A percentile compares a stretch with the other conserved stretches of the same genome.
phyloP scores from a whole-genome alignment of 2,888 invertebrate species.

The Acrocera orbiculus region DNA sequence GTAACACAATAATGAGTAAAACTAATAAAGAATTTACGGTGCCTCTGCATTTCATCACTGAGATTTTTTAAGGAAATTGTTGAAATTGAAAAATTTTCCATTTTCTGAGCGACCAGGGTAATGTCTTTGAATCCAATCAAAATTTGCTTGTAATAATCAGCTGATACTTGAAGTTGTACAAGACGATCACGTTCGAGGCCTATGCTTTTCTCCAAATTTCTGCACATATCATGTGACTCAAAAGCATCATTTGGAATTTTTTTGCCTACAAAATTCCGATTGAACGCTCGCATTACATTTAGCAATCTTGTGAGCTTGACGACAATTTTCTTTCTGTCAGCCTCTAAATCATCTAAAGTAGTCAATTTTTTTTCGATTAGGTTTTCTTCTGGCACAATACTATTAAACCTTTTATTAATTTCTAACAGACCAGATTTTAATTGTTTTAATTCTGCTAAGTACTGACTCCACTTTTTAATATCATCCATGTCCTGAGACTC shows the following conservation, averaged over 20 bases:
- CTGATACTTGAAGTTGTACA: conserved; percentile 53
- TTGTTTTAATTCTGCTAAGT: conserved; percentile 43
- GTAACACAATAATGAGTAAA: conserved; percentile 74
- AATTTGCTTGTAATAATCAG: conserved; percentile 78
- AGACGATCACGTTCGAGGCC: conserved; percentile 56
- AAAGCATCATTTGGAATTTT: conserved; percentile 49
- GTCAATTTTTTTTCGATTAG: conserved; percentile 49
- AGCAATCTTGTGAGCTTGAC: conserved; percentile 43
- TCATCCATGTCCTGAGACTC: conserved; percentile 39
- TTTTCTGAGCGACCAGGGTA: conserved; percentile 63
- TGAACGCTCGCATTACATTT: conserved; percentile 41
- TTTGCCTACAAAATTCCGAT: conserved; percentile 50
- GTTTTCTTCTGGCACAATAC: conserved; percentile 33
- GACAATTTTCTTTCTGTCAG: conserved; percentile 42
- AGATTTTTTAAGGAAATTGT: conserved; percentile 59
- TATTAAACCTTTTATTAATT: conserved; percentile 22
- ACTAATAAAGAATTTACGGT: conserved; percentile 75
- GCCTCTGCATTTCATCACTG: conserved; percentile 80
- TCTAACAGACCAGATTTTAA: conserved; percentile 19
- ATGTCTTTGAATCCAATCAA: conserved; percentile 73
- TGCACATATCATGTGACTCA: conserved; percentile 45
- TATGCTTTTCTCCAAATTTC: conserved; percentile 50
- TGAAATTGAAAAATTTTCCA: conserved; percentile 59
- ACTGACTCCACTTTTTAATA: conserved; percentile 52
- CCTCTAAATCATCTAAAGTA: conserved; percentile 52